A percentile compares a stretch with the other conserved stretches of the same genome.
phyloP scores from a whole-genome alignment of 2,113 vertebrate species.

The Psammodynastes pulverulentus region DNA sequence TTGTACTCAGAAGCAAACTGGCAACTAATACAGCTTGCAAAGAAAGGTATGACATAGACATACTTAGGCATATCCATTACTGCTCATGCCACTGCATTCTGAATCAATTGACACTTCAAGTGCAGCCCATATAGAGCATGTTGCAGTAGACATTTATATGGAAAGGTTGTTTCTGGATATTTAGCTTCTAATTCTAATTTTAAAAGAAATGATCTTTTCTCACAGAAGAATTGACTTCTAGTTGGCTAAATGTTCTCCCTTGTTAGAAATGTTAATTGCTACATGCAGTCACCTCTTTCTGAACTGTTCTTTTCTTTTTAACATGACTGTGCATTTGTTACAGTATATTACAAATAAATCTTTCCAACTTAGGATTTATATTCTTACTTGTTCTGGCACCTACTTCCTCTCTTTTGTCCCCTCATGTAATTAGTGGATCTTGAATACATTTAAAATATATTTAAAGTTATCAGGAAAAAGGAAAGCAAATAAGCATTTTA shows the following conservation, averaged over 20 bases:
- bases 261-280: not conserved
- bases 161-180: not conserved
- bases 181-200: not conserved
- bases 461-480: not conserved
- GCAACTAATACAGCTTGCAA: not conserved
- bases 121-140: not conserved
- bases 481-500: conserved; percentile 51
- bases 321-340: not conserved
- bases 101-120: not conserved
- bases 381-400: not conserved
- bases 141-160: not conserved
- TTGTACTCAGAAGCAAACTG: not conserved
- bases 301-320: not conserved
- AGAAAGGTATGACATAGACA: not conserved
- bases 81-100: not conserved
- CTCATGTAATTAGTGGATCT: not conserved
- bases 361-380: not conserved
- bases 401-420: not conserved
- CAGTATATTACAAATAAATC: not conserved
- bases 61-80: not conserved
- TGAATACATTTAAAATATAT: not conserved
- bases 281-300: not conserved
- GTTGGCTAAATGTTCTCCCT: not conserved
- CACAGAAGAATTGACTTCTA: not conserved
- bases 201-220: not conserved